A percentile compares a stretch with the other conserved stretches of the same genome.
Evolutionary conservation across 1,140 invertebrate species (phyloP).

Genomic region (Drosophila sucinea): DNA sequence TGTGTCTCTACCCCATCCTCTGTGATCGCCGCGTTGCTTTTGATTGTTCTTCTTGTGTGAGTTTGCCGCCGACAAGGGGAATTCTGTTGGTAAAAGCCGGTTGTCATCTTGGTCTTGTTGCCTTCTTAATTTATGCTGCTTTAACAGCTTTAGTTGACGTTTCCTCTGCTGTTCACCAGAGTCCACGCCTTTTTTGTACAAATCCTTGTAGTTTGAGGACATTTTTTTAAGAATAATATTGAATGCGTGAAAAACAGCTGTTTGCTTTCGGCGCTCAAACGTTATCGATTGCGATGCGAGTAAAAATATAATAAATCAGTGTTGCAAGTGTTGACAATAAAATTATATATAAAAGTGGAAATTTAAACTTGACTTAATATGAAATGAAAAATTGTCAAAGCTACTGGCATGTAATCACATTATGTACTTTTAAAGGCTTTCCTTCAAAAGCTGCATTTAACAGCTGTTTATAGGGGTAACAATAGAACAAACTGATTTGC

Average conservation of each 20-base stretch:
- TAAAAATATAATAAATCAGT: neutral
- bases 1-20: neutral
- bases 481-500: neutral
- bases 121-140: slow-evolving; percentile 54
- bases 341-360: neutral
- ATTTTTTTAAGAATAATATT: slow-evolving; percentile 9
- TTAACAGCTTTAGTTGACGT: slow-evolving; percentile 45
- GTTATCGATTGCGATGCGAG: no score
- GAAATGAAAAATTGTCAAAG: neutral
- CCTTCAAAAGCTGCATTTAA: no score
- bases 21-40: slow-evolving; percentile 35
- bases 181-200: slow-evolving; percentile 64
- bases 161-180: slow-evolving; percentile 55
- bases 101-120: slow-evolving; percentile 79
- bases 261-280: neutral
- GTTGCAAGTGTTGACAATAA: neutral
- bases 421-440: no score
- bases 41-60: slow-evolving; percentile 11
- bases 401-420: no score
- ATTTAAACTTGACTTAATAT: neutral
- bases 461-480: neutral
- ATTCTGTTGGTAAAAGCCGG: slow-evolving; percentile 26
- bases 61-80: slow-evolving; percentile 21
- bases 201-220: slow-evolving; percentile 42
- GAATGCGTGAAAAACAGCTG: neutral